These are phyloP conservation scores for Astyanax mexicanus DNA, from an alignment of 2,797 vertebrate genomes.

Conservation along the genomic window DNA sequence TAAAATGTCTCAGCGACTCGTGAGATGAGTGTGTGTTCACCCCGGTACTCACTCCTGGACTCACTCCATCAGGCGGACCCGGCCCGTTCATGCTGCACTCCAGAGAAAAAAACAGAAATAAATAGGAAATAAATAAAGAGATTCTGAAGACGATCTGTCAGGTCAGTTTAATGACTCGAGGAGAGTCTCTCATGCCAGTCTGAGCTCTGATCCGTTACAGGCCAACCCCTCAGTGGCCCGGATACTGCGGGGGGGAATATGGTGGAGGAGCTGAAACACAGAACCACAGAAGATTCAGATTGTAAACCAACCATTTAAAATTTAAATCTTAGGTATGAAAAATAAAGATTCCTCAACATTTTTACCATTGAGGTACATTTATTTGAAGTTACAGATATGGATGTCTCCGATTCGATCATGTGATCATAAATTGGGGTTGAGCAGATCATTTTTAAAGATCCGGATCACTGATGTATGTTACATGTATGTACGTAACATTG, in stretches of 20 bases:
- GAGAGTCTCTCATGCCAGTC: slow-evolving; percentile 9
- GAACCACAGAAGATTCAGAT: neutral
- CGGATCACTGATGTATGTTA: too few relatives aligned
- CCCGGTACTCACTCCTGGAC: slow-evolving; percentile 17
- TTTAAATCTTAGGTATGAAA: too few relatives aligned
- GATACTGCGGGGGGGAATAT: slow-evolving; percentile 86
- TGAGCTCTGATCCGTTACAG: slow-evolving; percentile 19
- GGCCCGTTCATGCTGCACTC: slow-evolving; percentile 47
- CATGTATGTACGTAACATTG: too few relatives aligned
- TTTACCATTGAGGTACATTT: too few relatives aligned
- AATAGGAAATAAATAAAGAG: slow-evolving; percentile 36
- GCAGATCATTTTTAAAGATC: too few relatives aligned
- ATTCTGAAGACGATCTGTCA: slow-evolving; percentile 2
- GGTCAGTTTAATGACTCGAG: slow-evolving; percentile 34
- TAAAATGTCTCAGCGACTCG: slow-evolving; percentile 15
- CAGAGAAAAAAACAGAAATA: slow-evolving; percentile 34
- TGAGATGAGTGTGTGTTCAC: slow-evolving; percentile 5
- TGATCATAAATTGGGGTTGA: too few relatives aligned
- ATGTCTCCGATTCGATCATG: too few relatives aligned
- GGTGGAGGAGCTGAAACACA: slow-evolving; percentile 84
- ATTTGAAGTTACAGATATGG: too few relatives aligned
- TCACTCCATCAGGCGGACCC: slow-evolving; percentile 11
- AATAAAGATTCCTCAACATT: too few relatives aligned
- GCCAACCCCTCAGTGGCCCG: slow-evolving; percentile 77
- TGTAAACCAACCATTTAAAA: slow-evolving; percentile 1